Base-by-base conservation (phyloP, 2,888 invertebrate genomes). In the Subacronicta megacephala region DNA sequence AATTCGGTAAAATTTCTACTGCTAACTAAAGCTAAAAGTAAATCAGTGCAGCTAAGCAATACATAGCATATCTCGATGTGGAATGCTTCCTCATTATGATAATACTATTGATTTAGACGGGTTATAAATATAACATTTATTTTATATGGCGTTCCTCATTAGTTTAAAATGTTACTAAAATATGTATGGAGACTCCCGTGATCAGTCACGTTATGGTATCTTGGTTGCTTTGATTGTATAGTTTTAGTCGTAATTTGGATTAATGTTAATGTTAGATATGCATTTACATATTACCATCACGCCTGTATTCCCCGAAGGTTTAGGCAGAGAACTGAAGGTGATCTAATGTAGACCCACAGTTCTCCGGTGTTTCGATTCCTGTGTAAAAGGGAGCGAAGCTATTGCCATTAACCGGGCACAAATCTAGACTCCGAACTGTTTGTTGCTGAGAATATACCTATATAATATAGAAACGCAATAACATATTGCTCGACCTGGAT, bases 91-190 rank as follows among this genome's bases (percentile, higher is more conserved):
- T 52, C 47, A 72, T 72, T 26, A 74, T 75, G 66, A 68, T 77
- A 80, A 80, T 79, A 57, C 58, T 71, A 78, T 81, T 75, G 82
- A 82, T 82, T 80, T 76, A 75, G 74, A 61, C 64, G 66, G 72
- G 72, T 70, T 68, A 72, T 81, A 78, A 81, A 82, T 76, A 72
- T 61, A 61, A 67, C 50, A 75, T 77, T 78, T 70, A 75, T 72
- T 68, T 75, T 61, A 64, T 67, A 78, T 70, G 62, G 77, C 73
- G 62, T 72, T 75, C 64, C 75, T 76, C 77, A 63, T 74, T 80
- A 79, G 51, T 64, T 68, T 71, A 66, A 57, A 74, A 72, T 57
- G 58, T 67, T 51, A 56, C 68, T 66, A 51, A 69, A 71, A 61
- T 67, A 64, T 66, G 56, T 41, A 49, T 42, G 26, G 20, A 62